Base-by-base conservation (phyloP, 2,797 vertebrate genomes). In the Poeciliopsis infans region DNA sequence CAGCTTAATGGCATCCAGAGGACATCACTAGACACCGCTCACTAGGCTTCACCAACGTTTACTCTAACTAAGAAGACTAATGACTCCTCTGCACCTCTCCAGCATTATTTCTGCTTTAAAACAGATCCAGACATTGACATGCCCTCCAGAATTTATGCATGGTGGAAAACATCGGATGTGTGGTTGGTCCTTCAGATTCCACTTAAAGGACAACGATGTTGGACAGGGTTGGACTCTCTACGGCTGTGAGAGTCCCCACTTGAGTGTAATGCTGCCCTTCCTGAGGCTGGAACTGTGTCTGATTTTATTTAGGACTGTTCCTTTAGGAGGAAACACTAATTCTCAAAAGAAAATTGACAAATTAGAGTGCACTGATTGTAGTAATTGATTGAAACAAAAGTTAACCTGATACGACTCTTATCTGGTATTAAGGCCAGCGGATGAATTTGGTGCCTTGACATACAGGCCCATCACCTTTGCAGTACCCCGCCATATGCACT, bases 1-100 rank as follows among this genome's bases (percentile, higher is more conserved):
- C 88, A 88, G 94, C 92, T 94, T 95, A 96, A 96, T 95, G 92
- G 92, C 90, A 93, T 94, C 92, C 92, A 93, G 89, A 95, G 94
- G 94, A 95, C 89, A 89, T 95, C 91, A 92, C 92, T 85, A 93
- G 86, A 91, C 91, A 93, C 68, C 36, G 79, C 85, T 91, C 87
- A 79, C 78, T 82, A 77, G 88, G 85, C 87, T 88, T 79, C 81
- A 89, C 77, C 83, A 87, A 66, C 74, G 39, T 80, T 77, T 78
- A 66, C 72, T 61, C 81, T 78, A 83, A 88, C 74, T 78, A 80
- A 87, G 83, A 86, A 86, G 79, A 86, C 81, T 86, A 87, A 85
- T 88, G 80, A 79, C 84, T 86, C 73, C 76, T 79, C 53, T 84
- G 76, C 41, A 28, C 41, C 64, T 86, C 68, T 79, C 74, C 82